Evolutionary conservation across 2,113 vertebrate species (phyloP).

Genomic region (Eulemur macaco): DNA sequence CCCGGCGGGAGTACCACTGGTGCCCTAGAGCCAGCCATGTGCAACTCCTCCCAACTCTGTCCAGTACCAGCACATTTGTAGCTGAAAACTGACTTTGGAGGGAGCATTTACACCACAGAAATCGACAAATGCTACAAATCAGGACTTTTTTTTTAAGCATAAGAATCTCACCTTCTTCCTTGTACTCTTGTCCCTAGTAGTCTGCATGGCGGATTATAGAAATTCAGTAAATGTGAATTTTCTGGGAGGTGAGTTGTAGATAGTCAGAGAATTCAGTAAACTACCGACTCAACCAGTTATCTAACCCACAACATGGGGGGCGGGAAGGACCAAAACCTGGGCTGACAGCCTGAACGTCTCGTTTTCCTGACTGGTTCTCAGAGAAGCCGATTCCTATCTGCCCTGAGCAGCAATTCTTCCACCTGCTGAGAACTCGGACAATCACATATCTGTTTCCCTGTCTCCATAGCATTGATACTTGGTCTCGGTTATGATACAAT

Average conservation of each 20-base stretch:
- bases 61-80: not conserved
- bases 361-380: not conserved
- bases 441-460: not conserved
- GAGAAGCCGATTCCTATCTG: not conserved
- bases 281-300: not conserved
- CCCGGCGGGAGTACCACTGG: accelerated
- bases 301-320: not conserved
- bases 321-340: not conserved
- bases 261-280: not conserved
- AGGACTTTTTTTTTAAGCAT: not conserved
- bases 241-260: not conserved
- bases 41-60: not conserved
- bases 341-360: accelerated
- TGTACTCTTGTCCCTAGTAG: not conserved
- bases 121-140: not conserved
- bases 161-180: not conserved
- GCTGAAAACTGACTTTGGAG: not conserved
- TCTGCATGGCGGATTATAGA: not conserved
- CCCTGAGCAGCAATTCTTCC: not conserved
- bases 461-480: not conserved
- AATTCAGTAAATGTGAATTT: not conserved
- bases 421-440: not conserved
- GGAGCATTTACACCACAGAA: not conserved
- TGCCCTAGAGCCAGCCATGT: accelerated
- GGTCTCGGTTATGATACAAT: not conserved